phyloP scores from a whole-genome alignment of 2,888 invertebrate species.

The Ceriagrion tenellum region DNA sequence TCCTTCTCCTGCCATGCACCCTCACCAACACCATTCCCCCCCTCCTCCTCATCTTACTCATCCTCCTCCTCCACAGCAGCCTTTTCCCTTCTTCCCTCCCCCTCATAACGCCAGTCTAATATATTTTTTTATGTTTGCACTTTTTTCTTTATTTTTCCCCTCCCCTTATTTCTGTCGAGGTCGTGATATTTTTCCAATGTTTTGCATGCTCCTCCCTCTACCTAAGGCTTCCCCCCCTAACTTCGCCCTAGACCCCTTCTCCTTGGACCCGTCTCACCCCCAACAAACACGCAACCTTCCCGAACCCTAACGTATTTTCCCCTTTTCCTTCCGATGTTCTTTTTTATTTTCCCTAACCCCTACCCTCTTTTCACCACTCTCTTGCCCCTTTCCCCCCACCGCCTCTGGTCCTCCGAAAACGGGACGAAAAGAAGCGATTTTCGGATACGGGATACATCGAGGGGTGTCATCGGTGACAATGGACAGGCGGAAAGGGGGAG shows the following conservation, averaged over 20 bases:
- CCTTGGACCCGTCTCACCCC: no score
- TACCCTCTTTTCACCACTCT: not conserved
- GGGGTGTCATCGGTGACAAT: conserved; percentile 47
- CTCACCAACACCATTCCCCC: not conserved
- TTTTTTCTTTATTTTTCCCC: not conserved
- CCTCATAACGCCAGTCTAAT: not conserved
- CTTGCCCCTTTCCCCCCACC: not conserved
- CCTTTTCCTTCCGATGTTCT: not conserved
- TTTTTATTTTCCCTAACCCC: not conserved
- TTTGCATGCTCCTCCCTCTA: conserved; percentile 43
- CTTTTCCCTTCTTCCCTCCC: not conserved
- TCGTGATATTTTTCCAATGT: conserved; percentile 63
- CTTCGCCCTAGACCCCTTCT: not conserved
- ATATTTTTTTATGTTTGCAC: not conserved
- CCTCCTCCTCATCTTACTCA: not conserved
- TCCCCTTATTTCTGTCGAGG: conserved; percentile 42
- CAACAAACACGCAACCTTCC: not conserved
- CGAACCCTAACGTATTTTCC: not conserved
- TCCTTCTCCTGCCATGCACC: not conserved
- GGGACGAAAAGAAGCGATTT: conserved; percentile 35
- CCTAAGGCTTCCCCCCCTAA: no score
- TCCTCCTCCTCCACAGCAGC: not conserved
- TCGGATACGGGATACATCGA: conserved; percentile 51
- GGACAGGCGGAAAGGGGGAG: conserved; percentile 12
- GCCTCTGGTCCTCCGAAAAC: not conserved